Percentiles rank a stretch among this genome's conserved stretches.
Evolutionary conservation across 2,888 invertebrate genomes (phyloP).

Genomic region (Meganola albula): DNA sequence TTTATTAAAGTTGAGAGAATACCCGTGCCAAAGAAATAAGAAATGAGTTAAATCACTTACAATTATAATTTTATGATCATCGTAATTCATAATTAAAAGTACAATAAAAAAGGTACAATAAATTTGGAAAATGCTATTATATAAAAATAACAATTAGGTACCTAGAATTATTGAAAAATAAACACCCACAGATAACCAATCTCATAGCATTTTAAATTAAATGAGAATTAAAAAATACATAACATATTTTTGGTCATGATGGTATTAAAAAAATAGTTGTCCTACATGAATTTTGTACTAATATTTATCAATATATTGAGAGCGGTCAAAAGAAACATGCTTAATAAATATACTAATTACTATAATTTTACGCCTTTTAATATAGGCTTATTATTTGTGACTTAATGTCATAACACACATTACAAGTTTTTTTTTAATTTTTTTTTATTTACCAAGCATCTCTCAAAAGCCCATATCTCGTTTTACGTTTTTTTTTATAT

Average conservation of each 20-base stretch:
- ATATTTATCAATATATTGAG: conserved; percentile 18
- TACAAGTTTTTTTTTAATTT: conserved; percentile 9
- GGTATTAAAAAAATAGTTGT: not conserved
- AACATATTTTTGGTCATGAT: conserved; percentile 10
- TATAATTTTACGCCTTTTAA: conserved; percentile 20
- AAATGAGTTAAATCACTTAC: no score
- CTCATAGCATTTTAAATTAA: no score
- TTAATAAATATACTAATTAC: conserved; percentile 23
- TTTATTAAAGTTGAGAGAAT: no score
- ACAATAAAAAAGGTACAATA: no score
- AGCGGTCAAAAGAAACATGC: conserved; percentile 26
- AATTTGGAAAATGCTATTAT: no score
- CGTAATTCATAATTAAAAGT: no score
- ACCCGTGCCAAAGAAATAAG: no score
- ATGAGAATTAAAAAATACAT: no score
- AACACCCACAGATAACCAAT: no score
- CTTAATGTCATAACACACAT: conserved; percentile 16
- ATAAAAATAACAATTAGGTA: no score
- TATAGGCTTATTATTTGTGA: conserved; percentile 29
- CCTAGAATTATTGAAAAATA: no score
- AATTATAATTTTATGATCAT: no score
- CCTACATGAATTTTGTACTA: conserved; percentile 21
- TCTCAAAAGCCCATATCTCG: conserved; percentile 24
- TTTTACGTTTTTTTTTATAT: conserved; percentile 19
- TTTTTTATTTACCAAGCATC: conserved; percentile 17